Evolutionary conservation across 2,888 invertebrate genomes (phyloP).

Genomic region (Bugulina stolonifera): DNA sequence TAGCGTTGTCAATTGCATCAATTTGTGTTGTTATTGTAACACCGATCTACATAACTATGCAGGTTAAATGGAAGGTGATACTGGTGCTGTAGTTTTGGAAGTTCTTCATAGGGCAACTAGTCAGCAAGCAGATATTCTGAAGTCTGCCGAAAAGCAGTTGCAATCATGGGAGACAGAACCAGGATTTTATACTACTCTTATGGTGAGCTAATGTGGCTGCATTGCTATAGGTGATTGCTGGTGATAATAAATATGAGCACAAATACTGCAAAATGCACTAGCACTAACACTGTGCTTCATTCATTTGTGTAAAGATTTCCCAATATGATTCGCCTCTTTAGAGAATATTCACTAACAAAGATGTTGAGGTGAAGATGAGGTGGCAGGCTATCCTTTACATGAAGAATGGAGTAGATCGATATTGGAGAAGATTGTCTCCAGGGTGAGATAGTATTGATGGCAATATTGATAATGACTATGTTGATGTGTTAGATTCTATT

Average conservation of each 20-base stretch:
- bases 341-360: constrained; percentile 70
- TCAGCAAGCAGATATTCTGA: constrained; percentile 74
- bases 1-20: neutral
- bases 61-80: neutral
- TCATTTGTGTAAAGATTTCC: too few species aligned
- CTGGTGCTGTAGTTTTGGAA: constrained; percentile 59
- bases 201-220: constrained; percentile 58
- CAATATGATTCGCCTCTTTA: too few species aligned
- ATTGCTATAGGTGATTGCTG: too few species aligned
- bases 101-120: constrained; percentile 76
- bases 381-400: constrained; percentile 88
- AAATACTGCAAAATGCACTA: too few species aligned
- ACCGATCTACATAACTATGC: neutral
- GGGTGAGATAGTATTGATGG: neutral
- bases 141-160: constrained; percentile 79
- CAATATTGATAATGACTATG: too few species aligned
- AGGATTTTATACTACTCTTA: constrained; percentile 78
- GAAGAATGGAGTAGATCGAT: constrained; percentile 87
- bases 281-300: too few species aligned
- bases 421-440: constrained; percentile 79
- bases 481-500: too few species aligned
- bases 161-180: constrained; percentile 82
- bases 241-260: too few species aligned
- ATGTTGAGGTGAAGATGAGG: constrained; percentile 73
- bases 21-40: neutral